These are phyloP conservation scores for Microcebus jonahi DNA, from an alignment of 2,113 vertebrate species.

Conservation along the genomic window DNA sequence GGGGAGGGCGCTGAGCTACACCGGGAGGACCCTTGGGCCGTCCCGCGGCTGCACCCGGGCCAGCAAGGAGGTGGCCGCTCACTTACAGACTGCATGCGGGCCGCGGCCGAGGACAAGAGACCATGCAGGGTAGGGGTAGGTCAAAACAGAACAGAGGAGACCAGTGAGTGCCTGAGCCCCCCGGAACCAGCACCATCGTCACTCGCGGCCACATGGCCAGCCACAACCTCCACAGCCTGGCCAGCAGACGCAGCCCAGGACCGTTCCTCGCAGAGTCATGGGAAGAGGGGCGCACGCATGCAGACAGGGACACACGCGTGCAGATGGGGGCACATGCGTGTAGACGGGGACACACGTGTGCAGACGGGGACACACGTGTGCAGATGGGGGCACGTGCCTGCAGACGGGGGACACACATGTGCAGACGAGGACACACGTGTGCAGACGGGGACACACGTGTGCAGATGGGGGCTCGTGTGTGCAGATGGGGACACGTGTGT, in stretches of 20 bases:
- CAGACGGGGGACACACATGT: too few species aligned
- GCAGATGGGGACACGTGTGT: too few species aligned
- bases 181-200: background rate
- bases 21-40: slow-evolving; percentile 10
- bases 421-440: too few species aligned
- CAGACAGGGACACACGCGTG: too few species aligned
- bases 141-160: slow-evolving; percentile 79
- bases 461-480: too few species aligned
- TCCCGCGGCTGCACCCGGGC: slow-evolving; percentile 31
- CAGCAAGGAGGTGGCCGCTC: slow-evolving; percentile 58
- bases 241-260: fast-evolving
- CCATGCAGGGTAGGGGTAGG: slow-evolving; percentile 82
- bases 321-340: too few species aligned
- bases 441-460: too few species aligned
- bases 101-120: slow-evolving; percentile 74
- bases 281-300: background rate
- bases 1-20: slow-evolving; percentile 13
- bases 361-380: too few species aligned
- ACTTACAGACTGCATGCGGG: slow-evolving; percentile 96
- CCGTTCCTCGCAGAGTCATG: fast-evolving
- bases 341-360: background rate
- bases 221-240: background rate
- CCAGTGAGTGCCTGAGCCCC: slow-evolving; percentile 48
- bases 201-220: background rate
- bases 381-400: too few species aligned